Evolutionary conservation across 1,140 invertebrate species (phyloP).

Genomic region (Amyelois transitella): DNA sequence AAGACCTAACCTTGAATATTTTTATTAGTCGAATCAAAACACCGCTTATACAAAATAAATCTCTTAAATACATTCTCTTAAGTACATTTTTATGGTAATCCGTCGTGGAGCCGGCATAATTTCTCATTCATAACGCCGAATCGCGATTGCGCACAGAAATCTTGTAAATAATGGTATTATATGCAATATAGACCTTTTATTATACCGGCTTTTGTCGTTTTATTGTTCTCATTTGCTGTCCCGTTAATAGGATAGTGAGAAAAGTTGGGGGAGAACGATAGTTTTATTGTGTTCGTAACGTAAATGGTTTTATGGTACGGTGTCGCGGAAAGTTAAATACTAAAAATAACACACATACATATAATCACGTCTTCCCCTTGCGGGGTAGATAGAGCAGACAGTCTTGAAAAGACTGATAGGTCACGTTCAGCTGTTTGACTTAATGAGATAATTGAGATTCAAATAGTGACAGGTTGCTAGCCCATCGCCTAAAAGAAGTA

Average conservation of each 20-base stretch:
- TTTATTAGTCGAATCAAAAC: conserved; percentile 3
- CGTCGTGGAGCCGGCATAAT: conserved; percentile 18
- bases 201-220: background rate
- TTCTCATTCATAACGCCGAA: conserved; percentile 26
- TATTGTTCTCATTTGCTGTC: conserved; percentile 7
- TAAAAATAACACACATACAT: too few species aligned
- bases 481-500: too few species aligned
- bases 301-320: too few species aligned
- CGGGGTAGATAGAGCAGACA: too few species aligned
- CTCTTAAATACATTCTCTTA: conserved; percentile 6
- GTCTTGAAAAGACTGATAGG: too few species aligned
- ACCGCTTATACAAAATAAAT: conserved; percentile 2
- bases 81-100: conserved; percentile 30
- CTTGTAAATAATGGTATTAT: conserved; percentile 24
- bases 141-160: conserved; percentile 16
- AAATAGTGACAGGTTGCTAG: too few species aligned
- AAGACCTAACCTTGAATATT: background rate
- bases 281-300: too few species aligned
- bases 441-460: too few species aligned
- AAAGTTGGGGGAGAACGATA: too few species aligned
- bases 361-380: too few species aligned
- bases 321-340: too few species aligned
- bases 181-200: conserved; percentile 9
- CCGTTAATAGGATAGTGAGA: background rate
- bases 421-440: too few species aligned